Conservation (phyloP, 2,888 invertebrate species). For the Cheilosia soror region DNA sequence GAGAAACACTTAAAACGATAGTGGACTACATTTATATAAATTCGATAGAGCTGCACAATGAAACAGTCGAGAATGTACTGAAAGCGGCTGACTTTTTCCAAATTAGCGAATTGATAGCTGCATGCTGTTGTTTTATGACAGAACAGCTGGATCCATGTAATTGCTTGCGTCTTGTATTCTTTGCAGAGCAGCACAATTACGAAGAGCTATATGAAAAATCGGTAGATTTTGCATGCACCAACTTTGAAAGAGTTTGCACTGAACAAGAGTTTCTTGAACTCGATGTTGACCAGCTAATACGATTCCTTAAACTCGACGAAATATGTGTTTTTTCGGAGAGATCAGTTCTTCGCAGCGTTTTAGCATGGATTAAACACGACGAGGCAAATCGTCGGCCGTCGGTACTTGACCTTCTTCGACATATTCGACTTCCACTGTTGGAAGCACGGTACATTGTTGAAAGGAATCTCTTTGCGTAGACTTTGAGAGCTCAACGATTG, state of each 20-base stretch:
- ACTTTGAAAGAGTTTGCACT: slow-evolving; percentile 28
- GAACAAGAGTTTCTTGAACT: slow-evolving; percentile 34
- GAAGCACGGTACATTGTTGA: slow-evolving; percentile 19
- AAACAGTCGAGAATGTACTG: slow-evolving; percentile 3
- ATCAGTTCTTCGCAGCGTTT: slow-evolving; percentile 14
- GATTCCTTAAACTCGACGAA: slow-evolving; percentile 21
- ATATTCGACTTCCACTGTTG: slow-evolving; percentile 28
- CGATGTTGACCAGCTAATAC: slow-evolving; percentile 8
- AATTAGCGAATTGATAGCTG: not conserved
- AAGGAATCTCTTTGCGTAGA: slow-evolving; percentile 14
- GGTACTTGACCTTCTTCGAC: not conserved
- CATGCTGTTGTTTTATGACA: slow-evolving; percentile 26
- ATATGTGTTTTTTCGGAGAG: slow-evolving; percentile 18
- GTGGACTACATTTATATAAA: too few species aligned
- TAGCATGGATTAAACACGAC: slow-evolving; percentile 33
- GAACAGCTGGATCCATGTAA: slow-evolving; percentile 6
- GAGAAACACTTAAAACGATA: too few species aligned
- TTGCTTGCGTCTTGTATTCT: slow-evolving; percentile 20
- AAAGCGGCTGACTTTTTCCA: slow-evolving; percentile 7
- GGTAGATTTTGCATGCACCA: too few species aligned
- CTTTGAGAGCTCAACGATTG: not conserved
- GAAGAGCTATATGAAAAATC: not conserved
- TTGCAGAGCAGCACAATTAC: slow-evolving; percentile 32
- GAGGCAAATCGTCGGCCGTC: slow-evolving; percentile 24
- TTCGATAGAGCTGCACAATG: too few species aligned